A percentile compares a stretch with the other conserved stretches of the same genome.
Evolutionary conservation across 1,140 invertebrate species (phyloP).

Genomic region (Parapsyche elsis): DNA sequence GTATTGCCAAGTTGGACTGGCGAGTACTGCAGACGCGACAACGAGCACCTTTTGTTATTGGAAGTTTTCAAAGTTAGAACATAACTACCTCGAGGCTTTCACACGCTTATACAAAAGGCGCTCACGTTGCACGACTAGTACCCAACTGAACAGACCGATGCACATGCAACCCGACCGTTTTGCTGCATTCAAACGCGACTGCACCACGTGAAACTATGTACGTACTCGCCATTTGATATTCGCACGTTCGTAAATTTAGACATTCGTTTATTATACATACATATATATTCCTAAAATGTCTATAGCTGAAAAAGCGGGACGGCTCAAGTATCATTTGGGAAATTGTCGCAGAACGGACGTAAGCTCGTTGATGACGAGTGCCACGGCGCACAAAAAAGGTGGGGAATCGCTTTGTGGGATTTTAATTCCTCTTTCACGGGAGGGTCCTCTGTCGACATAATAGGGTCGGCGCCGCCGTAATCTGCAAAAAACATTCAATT

Average conservation of each 20-base stretch:
- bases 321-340: slow-evolving; percentile 12
- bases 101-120: slow-evolving; percentile 21
- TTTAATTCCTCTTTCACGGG: slow-evolving; percentile 52
- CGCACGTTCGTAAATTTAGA: not conserved
- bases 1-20: not conserved
- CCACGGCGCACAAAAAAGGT: slow-evolving; percentile 33
- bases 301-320: not conserved
- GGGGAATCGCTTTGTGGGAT: slow-evolving; percentile 54
- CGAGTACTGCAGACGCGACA: slow-evolving; percentile 12
- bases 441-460: slow-evolving; percentile 45
- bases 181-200: slow-evolving; percentile 2
- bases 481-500: slow-evolving; percentile 57
- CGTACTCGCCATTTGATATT: too few relatives aligned
- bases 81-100: slow-evolving; percentile 17
- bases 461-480: slow-evolving; percentile 53
- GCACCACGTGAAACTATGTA: too few relatives aligned
- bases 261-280: not conserved
- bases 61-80: slow-evolving; percentile 36
- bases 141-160: not conserved
- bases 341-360: not conserved
- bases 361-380: slow-evolving; percentile 32
- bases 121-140: not conserved
- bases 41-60: slow-evolving; percentile 39
- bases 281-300: too few relatives aligned
- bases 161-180: not conserved